Conservation (phyloP, 2,888 invertebrate genomes). For the Neoaliturus tenellus region DNA sequence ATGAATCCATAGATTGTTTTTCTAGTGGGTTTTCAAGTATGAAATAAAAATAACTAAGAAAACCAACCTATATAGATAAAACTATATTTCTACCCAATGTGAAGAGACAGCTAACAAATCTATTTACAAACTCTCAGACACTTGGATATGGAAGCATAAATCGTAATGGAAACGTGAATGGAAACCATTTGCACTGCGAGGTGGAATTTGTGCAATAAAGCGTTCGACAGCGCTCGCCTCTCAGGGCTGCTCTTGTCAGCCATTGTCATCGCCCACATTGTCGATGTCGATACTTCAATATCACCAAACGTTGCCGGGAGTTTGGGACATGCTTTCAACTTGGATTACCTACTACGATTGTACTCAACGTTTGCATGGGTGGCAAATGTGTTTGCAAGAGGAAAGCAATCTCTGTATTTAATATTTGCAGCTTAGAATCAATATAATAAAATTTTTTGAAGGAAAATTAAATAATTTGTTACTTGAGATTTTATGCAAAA, state of each 20-base stretch:
- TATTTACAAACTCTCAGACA: background rate
- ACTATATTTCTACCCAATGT: no score
- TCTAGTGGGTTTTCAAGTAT: no score
- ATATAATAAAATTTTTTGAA: no score
- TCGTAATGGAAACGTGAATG: background rate
- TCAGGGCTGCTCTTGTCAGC: slow-evolving; percentile 5
- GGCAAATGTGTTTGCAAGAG: background rate
- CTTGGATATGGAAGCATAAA: background rate
- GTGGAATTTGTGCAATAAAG: background rate
- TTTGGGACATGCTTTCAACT: slow-evolving; percentile 7
- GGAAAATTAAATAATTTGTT: no score
- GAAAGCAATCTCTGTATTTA: no score
- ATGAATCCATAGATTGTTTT: no score
- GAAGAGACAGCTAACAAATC: background rate
- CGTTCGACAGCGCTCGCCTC: background rate
- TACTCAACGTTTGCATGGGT: no score
- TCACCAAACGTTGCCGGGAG: background rate
- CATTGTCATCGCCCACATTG: background rate
- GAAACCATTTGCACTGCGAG: background rate
- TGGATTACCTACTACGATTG: background rate
- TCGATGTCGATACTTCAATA: background rate
- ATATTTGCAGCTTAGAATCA: background rate
- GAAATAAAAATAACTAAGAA: no score
- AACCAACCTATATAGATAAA: no score
- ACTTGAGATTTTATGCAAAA: no score